Conservation (phyloP, 2,797 vertebrate species). For the Molossus molossus region DNA sequence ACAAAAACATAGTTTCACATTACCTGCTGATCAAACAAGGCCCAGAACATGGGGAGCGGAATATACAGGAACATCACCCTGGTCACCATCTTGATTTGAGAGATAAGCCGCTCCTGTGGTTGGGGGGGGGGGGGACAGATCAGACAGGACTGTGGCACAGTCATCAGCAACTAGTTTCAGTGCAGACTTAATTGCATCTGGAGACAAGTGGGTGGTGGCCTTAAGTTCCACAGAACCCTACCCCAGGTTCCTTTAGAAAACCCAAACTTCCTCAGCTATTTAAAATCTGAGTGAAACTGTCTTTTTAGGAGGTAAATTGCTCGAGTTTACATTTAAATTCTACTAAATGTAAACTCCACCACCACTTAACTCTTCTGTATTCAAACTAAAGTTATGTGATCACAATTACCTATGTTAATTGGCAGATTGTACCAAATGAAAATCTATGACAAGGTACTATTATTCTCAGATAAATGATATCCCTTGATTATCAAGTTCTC, state of each 20-base stretch:
- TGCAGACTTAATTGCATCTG: background rate
- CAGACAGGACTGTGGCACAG: background rate
- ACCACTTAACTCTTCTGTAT: background rate
- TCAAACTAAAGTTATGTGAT: background rate
- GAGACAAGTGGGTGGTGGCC: background rate
- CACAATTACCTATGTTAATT: background rate
- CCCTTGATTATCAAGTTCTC: background rate
- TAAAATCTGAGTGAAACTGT: background rate
- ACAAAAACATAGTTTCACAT: conserved; percentile 50
- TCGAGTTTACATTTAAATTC: background rate
- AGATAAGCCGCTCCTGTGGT: conserved; percentile 95
- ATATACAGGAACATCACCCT: conserved; percentile 97
- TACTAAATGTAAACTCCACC: background rate
- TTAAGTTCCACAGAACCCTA: background rate
- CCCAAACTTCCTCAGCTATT: background rate
- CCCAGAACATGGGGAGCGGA: conserved; percentile 99
- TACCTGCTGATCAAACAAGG: conserved; percentile 98
- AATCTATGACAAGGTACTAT: background rate
- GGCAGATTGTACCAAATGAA: background rate
- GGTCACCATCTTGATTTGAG: conserved; percentile 96
- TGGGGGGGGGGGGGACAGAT: background rate
- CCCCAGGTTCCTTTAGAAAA: background rate
- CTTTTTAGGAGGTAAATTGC: background rate
- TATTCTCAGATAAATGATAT: background rate
- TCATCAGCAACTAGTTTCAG: background rate